phyloP scores from a whole-genome alignment of 2,113 vertebrate genomes.

The Eublepharis macularius region DNA sequence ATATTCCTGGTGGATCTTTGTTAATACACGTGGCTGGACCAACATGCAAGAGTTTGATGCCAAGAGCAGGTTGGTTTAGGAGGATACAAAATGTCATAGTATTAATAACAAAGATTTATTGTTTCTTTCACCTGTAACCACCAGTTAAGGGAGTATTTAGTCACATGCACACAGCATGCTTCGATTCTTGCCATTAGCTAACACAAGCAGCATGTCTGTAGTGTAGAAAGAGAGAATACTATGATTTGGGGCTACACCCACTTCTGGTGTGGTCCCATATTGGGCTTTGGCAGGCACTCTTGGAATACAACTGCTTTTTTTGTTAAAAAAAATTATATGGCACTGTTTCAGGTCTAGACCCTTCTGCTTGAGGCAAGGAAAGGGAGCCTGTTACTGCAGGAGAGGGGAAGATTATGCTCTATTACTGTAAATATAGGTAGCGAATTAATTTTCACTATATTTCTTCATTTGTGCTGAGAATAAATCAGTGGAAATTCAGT shows the following conservation, averaged over 20 bases:
- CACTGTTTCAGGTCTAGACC: conserved; percentile 33
- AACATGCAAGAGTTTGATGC: neutral
- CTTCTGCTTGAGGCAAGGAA: conserved; percentile 46
- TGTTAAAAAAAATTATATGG: neutral
- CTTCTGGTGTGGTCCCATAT: conserved; percentile 58
- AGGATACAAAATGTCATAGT: neutral
- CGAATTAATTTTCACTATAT: neutral
- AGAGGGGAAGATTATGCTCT: neutral
- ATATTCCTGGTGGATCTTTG: neutral
- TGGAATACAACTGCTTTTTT: conserved; percentile 4
- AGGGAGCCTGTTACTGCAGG: conserved; percentile 1
- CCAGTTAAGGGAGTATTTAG: conserved; percentile 2
- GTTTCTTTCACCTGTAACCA: neutral
- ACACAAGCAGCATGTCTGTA: conserved; percentile 20
- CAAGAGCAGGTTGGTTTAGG: neutral
- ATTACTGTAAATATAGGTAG: neutral
- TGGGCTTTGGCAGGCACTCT: conserved; percentile 50
- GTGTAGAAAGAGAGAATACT: conserved; percentile 16
- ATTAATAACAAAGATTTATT: neutral
- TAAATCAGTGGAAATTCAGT: neutral
- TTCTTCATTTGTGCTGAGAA: neutral
- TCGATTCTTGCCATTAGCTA: conserved; percentile 41
- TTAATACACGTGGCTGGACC: neutral
- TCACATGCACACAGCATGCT: neutral
- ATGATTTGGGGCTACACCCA: conserved; percentile 20